Conservation (phyloP, 1,140 invertebrate genomes). For the Drosophila rufa region DNA sequence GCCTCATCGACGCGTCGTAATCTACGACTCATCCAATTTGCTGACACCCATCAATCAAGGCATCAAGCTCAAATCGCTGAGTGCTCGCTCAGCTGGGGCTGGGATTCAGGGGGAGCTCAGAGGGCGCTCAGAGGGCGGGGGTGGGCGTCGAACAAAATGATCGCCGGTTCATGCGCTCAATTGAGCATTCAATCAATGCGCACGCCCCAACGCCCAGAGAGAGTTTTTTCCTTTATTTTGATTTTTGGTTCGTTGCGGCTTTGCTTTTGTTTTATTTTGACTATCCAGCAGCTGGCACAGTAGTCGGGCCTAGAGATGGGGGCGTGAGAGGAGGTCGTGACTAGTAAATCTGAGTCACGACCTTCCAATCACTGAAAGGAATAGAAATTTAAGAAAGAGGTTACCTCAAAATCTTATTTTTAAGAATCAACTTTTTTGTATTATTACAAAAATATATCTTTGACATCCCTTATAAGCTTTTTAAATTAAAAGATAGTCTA, state of each 20-base stretch:
- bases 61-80: constrained; percentile 72
- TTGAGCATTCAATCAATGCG: constrained; percentile 77
- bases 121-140: constrained; percentile 2
- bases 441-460: too few species aligned
- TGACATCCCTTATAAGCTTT: too few species aligned
- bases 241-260: constrained; percentile 13
- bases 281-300: constrained; percentile 56
- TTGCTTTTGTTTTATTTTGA: constrained; percentile 24
- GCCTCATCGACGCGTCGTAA: constrained; percentile 52
- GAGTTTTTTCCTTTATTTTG: constrained; percentile 34
- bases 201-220: constrained; percentile 65
- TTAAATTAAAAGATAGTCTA: too few species aligned
- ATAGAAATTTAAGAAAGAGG: too few species aligned
- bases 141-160: constrained; percentile 61
- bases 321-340: constrained; percentile 25
- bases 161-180: constrained; percentile 77
- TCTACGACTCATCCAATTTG: constrained; percentile 75
- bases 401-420: too few species aligned
- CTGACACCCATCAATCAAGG: constrained; percentile 79
- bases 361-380: too few species aligned
- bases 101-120: not conserved
- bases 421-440: too few species aligned
- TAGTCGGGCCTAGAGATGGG: constrained; percentile 36
- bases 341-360: not conserved
- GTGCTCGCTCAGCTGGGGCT: constrained; percentile 22